Evolutionary conservation across 2,113 vertebrate genomes (phyloP).

Genomic region (Astur gentilis): DNA sequence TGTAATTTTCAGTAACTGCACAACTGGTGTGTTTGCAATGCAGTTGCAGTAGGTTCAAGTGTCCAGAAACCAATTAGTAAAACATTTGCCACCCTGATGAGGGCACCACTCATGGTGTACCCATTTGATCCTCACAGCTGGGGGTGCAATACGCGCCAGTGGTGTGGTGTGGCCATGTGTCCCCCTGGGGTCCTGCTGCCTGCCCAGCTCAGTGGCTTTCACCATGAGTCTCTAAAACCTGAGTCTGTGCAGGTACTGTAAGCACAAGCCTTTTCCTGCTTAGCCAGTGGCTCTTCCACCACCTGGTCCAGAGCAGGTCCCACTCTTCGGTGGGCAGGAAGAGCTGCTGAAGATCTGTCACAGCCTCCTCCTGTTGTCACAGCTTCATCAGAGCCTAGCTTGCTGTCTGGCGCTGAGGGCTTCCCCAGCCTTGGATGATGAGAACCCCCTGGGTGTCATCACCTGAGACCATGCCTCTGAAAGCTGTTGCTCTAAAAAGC

Average conservation of each 20-base stretch:
- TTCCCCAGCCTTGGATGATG: background rate
- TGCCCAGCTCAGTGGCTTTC: background rate
- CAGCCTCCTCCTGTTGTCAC: background rate
- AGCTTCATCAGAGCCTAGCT: background rate
- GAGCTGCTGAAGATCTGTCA: background rate
- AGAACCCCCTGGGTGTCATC: background rate
- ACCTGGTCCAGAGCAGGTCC: background rate
- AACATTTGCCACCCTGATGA: rapidly evolving
- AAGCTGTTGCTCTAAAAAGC: background rate
- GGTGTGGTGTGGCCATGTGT: no score
- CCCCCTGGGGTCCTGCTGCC: background rate
- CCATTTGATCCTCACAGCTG: background rate
- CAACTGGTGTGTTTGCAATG: background rate
- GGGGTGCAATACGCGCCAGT: rapidly evolving
- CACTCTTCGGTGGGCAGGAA: background rate
- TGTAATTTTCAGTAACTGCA: background rate
- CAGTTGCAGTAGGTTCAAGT: background rate
- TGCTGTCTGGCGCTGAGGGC: background rate
- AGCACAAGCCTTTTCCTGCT: background rate
- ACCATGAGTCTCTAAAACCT: background rate
- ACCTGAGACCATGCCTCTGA: background rate
- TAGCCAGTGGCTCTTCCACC: background rate
- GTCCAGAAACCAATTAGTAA: background rate
- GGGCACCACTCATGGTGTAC: background rate
- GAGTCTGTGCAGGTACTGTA: rapidly evolving